phyloP scores from a whole-genome alignment of 2,888 invertebrate species.

The Metopia argyrocephala region DNA sequence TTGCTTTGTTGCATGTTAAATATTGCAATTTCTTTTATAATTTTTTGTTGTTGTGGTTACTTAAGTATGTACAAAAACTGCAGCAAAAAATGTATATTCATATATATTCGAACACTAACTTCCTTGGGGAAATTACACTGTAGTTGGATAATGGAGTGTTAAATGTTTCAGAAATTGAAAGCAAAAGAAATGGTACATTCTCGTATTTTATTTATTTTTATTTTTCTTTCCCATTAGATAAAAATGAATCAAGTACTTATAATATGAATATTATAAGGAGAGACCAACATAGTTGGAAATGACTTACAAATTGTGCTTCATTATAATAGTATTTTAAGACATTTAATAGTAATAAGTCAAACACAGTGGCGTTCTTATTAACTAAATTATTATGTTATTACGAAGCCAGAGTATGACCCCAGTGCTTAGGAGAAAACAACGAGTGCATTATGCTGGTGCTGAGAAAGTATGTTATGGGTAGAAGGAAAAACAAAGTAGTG shows the following conservation, averaged over 20 bases:
- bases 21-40: no score
- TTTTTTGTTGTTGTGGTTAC: slow-evolving; percentile 3
- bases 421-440: no score
- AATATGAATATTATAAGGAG: slow-evolving; percentile 1
- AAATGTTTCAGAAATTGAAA: slow-evolving; percentile 28
- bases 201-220: no score
- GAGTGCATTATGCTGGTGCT: no score
- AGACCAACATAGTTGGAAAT: neutral
- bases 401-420: no score
- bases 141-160: slow-evolving; percentile 39
- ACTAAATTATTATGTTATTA: no score
- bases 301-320: slow-evolving; percentile 4
- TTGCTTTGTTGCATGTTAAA: neutral
- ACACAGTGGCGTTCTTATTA: neutral
- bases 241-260: slow-evolving; percentile 28
- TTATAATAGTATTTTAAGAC: neutral
- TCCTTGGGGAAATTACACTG: slow-evolving; percentile 51
- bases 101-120: slow-evolving; percentile 20
- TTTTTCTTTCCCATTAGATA: slow-evolving; percentile 10
- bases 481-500: no score
- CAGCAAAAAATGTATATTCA: slow-evolving; percentile 4
- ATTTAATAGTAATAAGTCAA: neutral
- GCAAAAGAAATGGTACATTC: slow-evolving; percentile 4
- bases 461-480: no score
- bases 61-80: slow-evolving; percentile 5